Evolutionary conservation across 2,888 invertebrate species (phyloP).

Genomic region (Euclidia mi): DNA sequence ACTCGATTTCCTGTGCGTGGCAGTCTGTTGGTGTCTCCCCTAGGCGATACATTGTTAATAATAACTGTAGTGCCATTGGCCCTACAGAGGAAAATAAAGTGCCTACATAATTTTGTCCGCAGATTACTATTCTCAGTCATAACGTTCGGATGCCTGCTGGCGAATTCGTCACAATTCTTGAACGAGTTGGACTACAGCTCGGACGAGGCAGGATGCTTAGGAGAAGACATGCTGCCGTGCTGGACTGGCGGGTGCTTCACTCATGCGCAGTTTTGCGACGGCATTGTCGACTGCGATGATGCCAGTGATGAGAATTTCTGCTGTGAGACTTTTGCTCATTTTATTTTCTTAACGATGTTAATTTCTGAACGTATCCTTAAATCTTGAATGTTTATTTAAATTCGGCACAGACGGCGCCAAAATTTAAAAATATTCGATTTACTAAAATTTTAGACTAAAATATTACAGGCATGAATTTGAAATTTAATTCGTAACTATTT

Average conservation of each 20-base stretch:
- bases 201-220: slow-evolving; percentile 70
- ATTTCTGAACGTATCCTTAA: too few relatives aligned
- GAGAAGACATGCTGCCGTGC: slow-evolving; percentile 73
- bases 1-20: too few relatives aligned
- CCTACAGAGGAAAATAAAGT: not conserved
- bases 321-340: slow-evolving; percentile 66
- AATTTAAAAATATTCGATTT: too few relatives aligned
- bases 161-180: slow-evolving; percentile 60
- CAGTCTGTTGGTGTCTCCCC: too few relatives aligned
- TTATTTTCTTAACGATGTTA: not conserved
- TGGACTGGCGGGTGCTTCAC: slow-evolving; percentile 88
- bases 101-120: not conserved
- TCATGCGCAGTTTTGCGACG: slow-evolving; percentile 89
- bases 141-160: slow-evolving; percentile 48
- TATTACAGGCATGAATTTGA: too few relatives aligned
- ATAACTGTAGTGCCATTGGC: too few relatives aligned
- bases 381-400: too few relatives aligned
- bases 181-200: slow-evolving; percentile 73
- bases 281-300: slow-evolving; percentile 90
- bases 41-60: too few relatives aligned
- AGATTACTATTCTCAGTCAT: slow-evolving; percentile 31
- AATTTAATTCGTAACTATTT: too few relatives aligned
- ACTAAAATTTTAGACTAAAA: too few relatives aligned
- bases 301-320: slow-evolving; percentile 89
- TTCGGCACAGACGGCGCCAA: too few relatives aligned